Percentiles rank a stretch among this genome's conserved stretches.
Conservation (phyloP, 2,888 invertebrate genomes). For the Exocentrus adspersus region DNA sequence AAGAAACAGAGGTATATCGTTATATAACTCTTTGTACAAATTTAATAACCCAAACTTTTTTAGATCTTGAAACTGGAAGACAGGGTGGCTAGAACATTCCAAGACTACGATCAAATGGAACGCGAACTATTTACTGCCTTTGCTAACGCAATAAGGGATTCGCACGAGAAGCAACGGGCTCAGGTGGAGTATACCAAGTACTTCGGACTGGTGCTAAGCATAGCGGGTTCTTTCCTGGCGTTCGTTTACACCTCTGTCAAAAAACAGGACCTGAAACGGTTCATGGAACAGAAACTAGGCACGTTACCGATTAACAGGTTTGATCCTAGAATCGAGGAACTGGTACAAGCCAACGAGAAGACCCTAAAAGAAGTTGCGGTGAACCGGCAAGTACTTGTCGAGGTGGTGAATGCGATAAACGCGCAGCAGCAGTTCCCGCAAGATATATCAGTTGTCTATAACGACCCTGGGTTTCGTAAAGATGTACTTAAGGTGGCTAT, state of each 20-base stretch:
- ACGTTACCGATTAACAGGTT: background rate
- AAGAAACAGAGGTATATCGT: conserved; percentile 74
- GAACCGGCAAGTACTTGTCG: conserved; percentile 28
- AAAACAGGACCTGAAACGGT: conserved; percentile 58
- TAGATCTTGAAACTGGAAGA: conserved; percentile 73
- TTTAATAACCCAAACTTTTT: too few relatives aligned
- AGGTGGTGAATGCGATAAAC: conserved; percentile 5
- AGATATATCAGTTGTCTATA: background rate
- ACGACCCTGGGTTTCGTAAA: background rate
- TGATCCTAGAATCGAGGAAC: conserved; percentile 6
- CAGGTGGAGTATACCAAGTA: conserved; percentile 87
- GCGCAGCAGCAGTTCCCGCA: background rate
- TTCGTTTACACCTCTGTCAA: conserved; percentile 57
- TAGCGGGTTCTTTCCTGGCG: conserved; percentile 59
- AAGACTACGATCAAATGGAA: conserved; percentile 77
- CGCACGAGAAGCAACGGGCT: conserved; percentile 84
- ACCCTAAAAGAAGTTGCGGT: conserved; percentile 31
- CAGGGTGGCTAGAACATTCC: conserved; percentile 70
- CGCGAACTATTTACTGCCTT: conserved; percentile 77
- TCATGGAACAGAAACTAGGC: conserved; percentile 50
- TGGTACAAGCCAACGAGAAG: conserved; percentile 30
- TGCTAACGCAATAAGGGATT: conserved; percentile 79
- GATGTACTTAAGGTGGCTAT: background rate
- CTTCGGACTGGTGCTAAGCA: conserved; percentile 67
- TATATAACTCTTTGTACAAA: too few relatives aligned